phyloP scores from a whole-genome alignment of 2,888 invertebrate genomes.

The Scaptomyza reducta region DNA sequence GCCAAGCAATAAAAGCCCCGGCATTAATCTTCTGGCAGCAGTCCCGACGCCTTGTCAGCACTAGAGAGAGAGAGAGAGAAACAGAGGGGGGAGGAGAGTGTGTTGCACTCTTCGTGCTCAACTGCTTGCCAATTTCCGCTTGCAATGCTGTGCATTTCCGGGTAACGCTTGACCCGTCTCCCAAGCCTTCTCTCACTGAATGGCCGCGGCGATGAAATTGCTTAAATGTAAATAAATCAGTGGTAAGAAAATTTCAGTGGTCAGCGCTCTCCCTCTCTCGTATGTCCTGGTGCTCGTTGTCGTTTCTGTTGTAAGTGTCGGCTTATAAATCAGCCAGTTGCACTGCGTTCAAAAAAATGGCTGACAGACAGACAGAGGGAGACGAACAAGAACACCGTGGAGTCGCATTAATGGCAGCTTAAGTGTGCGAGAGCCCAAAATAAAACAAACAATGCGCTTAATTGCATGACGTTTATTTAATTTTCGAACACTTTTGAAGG shows the following conservation, averaged over 20 bases:
- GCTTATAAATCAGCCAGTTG: constrained; percentile 74
- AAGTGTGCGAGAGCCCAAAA: constrained; percentile 51
- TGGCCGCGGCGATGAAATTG: constrained; percentile 77
- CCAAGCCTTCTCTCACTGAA: not conserved
- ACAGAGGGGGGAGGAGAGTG: not conserved
- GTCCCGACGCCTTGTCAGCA: constrained; percentile 4
- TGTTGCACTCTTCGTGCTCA: constrained; percentile 37
- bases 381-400: constrained; percentile 17
- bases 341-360: constrained; percentile 55
- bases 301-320: constrained; percentile 68
- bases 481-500: constrained; percentile 41
- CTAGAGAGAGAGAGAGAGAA: not conserved
- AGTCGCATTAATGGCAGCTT: constrained; percentile 69
- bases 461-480: constrained; percentile 64
- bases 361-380: constrained; percentile 48
- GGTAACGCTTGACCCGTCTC: not conserved
- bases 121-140: constrained; percentile 75
- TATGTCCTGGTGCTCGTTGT: constrained; percentile 22
- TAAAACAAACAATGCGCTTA: constrained; percentile 46
- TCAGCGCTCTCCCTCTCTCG: constrained; percentile 41
- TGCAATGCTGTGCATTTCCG: constrained; percentile 76
- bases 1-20: constrained; percentile 70
- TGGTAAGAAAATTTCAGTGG: constrained; percentile 81
- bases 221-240: constrained; percentile 82
- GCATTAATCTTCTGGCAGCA: constrained; percentile 66